Conservation (phyloP, 2,888 invertebrate genomes). For the Watsonalla binaria region DNA sequence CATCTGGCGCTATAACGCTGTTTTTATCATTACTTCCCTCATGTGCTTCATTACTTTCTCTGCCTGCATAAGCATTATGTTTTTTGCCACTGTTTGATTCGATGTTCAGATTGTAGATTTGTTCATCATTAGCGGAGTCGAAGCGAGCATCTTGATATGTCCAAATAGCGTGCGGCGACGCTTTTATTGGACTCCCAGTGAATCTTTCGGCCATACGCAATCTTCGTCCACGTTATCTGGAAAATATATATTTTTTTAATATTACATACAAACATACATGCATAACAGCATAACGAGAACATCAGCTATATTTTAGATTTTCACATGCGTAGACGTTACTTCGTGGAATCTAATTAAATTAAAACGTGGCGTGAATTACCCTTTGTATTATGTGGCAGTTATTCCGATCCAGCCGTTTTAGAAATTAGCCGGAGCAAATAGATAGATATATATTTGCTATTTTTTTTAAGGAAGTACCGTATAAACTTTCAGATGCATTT, state of each 20-base stretch:
- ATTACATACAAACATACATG: constrained; percentile 4
- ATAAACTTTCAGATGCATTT: not conserved
- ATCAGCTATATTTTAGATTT: too few relatives aligned
- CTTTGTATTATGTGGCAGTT: too few relatives aligned
- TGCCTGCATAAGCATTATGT: constrained; percentile 30
- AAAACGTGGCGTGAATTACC: too few relatives aligned
- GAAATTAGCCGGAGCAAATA: too few relatives aligned
- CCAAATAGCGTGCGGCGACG: constrained; percentile 71
- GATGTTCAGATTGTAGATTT: constrained; percentile 11
- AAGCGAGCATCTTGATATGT: constrained; percentile 51
- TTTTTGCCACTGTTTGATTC: constrained; percentile 22
- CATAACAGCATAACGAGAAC: too few relatives aligned
- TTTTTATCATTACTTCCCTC: constrained; percentile 16
- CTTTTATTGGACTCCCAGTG: constrained; percentile 60
- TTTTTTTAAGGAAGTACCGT: not conserved
- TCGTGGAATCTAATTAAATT: too few relatives aligned
- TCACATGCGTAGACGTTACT: too few relatives aligned
- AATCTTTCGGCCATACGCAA: constrained; percentile 73
- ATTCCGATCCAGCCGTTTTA: too few relatives aligned
- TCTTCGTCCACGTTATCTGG: constrained; percentile 62
- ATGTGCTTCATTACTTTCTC: constrained; percentile 19
- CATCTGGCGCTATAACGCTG: constrained; percentile 54
- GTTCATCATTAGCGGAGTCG: constrained; percentile 21
- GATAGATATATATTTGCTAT: too few relatives aligned
- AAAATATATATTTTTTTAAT: constrained; percentile 40